Conservation (phyloP, 2,888 invertebrate species). For the Pyrgus malvae region DNA sequence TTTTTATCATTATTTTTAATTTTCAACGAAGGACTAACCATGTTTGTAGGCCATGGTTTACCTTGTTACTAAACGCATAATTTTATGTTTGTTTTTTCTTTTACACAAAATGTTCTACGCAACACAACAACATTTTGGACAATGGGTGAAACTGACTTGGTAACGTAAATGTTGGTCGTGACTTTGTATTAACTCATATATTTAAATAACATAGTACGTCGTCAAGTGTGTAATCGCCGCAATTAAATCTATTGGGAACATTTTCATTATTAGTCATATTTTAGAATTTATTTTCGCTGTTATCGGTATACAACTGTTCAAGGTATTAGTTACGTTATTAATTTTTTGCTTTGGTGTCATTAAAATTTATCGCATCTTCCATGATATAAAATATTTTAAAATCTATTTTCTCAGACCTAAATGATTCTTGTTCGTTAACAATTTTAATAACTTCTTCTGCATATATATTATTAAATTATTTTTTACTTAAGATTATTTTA, state of each 20-base stretch:
- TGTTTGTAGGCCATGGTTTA: conserved; percentile 55
- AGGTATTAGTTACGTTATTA: conserved; percentile 84
- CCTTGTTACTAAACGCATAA: conserved; percentile 29
- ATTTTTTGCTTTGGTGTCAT: background rate
- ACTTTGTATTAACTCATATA: conserved; percentile 25
- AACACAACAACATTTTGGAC: conserved; percentile 57
- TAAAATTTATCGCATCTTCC: background rate
- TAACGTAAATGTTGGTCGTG: conserved; percentile 54
- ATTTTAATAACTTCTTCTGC: too few species aligned
- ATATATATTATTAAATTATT: too few species aligned
- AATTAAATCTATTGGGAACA: conserved; percentile 99
- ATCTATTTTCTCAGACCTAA: too few species aligned
- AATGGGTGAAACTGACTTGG: conserved; percentile 56
- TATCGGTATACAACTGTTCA: conserved; percentile 99
- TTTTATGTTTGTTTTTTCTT: conserved; percentile 47
- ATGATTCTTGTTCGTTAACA: too few species aligned
- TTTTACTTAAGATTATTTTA: too few species aligned
- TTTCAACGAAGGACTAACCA: conserved; percentile 60
- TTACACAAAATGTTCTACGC: conserved; percentile 54
- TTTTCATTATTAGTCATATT: conserved; percentile 99
- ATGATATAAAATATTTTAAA: too few species aligned
- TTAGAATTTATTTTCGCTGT: conserved; percentile 99
- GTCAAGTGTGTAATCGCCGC: conserved; percentile 99
- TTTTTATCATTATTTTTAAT: conserved; percentile 31
- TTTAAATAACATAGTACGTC: conserved; percentile 89